Evolutionary conservation across 2,113 vertebrate genomes (phyloP), one percentile per base, ranked within the genome.

Genomic region (Limanda limanda): DNA sequence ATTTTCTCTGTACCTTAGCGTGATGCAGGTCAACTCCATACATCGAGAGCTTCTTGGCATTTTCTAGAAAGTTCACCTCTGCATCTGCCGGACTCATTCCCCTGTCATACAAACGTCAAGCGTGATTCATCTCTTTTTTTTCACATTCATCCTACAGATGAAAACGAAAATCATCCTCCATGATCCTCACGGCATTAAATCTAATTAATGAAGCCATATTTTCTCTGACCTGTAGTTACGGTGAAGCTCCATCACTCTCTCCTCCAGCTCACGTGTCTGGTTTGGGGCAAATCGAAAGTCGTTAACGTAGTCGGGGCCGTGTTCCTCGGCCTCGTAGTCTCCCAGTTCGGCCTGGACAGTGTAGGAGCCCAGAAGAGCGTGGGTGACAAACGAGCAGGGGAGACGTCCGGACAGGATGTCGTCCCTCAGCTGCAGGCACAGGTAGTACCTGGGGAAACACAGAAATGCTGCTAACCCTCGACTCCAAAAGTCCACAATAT

Each of bases 41-140:
- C 98, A 99, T 99, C 25, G 98, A 99, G 14, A 99, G 96, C 87
- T 99, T 99, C 96, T 99, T 99, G 82, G 97, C 98, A 0, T 99
- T 99, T 94, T 99, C 98, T 57, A 99, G 93, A 89, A 99, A 99
- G 88, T 98, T 98, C 86, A 99, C 96, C 91, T 99, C 98, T 0
- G 98, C 98, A 75, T 99, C 98, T 21, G 97, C 98, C 0, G 98
- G 98, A 72, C 95, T 99, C 97, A 99, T 98, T 71, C 97, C 98
- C 91, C 98, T 99, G 82, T 45, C 24, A 68, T 40, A 73, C 59
- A 83, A 84, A 78, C 73, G 37, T 47, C 76, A 85, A 18, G 86
- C n/a, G 37, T 8, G 3, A 78, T 62, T 56, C 35, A 48, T 77
- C 21, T 52, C 25, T 9, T 20, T 75, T 42, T 31, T 48, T 66